Evolutionary conservation across 2,888 invertebrate species (phyloP), one percentile per base, ranked within the genome.

Genomic region (Dryobotodes eremita): DNA sequence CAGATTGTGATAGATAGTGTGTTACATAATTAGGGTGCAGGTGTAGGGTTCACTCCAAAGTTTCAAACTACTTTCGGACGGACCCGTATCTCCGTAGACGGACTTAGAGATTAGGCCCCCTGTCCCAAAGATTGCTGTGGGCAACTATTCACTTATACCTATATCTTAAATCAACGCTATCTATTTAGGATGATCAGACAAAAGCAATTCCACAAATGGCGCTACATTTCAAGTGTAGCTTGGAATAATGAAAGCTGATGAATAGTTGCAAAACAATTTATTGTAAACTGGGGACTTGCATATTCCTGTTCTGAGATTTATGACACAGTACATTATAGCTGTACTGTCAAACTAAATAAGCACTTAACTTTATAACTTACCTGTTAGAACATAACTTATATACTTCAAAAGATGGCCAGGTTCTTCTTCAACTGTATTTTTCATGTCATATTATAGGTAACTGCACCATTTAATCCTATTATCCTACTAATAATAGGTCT

Each of bases 121-220:
- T 36, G 31, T 10, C 11, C 20, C 15, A 13, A 26, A 65, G 79
- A 75, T 66, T 70, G n/a, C 10, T 46, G 64, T n/a, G 15, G n/a
- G 31, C 55, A 15, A 15, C 53, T 46, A n/a, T 62, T 66, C 26
- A 66, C 53, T 20, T 57, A 53, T 26, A 26, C 20, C 53, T 75
- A 26, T 48, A 62, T 48, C 65, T 62, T 72, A 72, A 77, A 84
- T 81, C 72, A 73, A 10, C 61, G 26, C 48, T 84, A 75, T 84
- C 85, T 85, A 59, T 72, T 75, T 42, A 36, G 15, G 85, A 85
- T 85, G 61, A 84, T 84, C 85, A 70, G 77, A 74, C 75, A 72
- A 75, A 81, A 75, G 72, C 61, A 72, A 73, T 85, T 77, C 53
- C 75, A 71, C 75, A 85, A 77, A 77, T 64, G 66, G 82, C 62